phyloP scores from a whole-genome alignment of 2,113 vertebrate genomes.

The Hippocampus comes region DNA sequence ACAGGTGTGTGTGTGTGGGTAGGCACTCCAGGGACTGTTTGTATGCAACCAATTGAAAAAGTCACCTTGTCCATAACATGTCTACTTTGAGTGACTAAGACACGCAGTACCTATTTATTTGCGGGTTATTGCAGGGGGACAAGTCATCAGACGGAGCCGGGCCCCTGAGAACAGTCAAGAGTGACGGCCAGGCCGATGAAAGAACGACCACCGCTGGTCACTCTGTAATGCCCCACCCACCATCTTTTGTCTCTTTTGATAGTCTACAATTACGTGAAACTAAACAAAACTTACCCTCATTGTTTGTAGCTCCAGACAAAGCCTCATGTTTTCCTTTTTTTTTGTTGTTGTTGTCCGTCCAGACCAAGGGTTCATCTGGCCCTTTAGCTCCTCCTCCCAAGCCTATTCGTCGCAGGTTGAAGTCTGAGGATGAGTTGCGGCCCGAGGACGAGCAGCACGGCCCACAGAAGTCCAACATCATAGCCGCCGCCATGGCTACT shows the following conservation, averaged over 20 bases:
- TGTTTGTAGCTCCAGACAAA: not conserved
- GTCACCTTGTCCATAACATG: not conserved
- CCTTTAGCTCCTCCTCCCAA: conserved; percentile 95
- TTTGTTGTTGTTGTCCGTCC: conserved; percentile 3
- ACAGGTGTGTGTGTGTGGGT: conserved; percentile 68
- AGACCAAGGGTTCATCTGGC: conserved; percentile 85
- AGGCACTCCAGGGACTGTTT: not conserved
- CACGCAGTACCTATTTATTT: not conserved
- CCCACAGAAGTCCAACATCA: conserved; percentile 84
- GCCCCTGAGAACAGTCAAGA: conserved; percentile 84
- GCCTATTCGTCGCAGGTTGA: conserved; percentile 90
- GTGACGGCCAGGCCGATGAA: conserved; percentile 86
- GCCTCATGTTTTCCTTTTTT: not conserved
- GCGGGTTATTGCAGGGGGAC: conserved; percentile 72
- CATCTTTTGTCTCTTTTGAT: not conserved
- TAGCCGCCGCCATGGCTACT: conserved; percentile 83
- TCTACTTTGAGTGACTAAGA: not conserved
- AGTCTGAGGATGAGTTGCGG: conserved; percentile 94
- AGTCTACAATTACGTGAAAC: not conserved
- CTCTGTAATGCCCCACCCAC: conserved; percentile 72
- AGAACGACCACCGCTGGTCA: conserved; percentile 78
- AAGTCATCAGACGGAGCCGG: conserved; percentile 81
- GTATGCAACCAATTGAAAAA: too few relatives aligned
- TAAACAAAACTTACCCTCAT: not conserved
- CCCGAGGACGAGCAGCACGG: conserved; percentile 88